A percentile compares a stretch with the other conserved stretches of the same genome.
Evolutionary conservation across 1,140 invertebrate species (phyloP).

Genomic region (Arctopsyche grandis): DNA sequence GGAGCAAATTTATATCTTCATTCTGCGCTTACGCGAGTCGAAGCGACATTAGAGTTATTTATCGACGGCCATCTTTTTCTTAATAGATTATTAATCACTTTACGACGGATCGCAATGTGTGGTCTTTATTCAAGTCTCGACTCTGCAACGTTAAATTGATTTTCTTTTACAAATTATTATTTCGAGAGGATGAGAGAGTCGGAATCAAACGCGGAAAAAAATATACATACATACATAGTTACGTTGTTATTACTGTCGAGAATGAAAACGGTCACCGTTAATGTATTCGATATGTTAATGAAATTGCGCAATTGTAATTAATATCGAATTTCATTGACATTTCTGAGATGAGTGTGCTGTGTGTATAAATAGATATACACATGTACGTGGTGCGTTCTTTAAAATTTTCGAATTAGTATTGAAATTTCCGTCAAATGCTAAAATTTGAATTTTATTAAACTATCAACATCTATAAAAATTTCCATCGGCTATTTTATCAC

Average conservation of each 20-base stretch:
- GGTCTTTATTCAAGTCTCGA: neutral
- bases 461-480: too few relatives aligned
- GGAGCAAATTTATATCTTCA: neutral
- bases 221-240: neutral
- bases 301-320: constrained; percentile 4
- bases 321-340: neutral
- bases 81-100: constrained; percentile 29
- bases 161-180: constrained; percentile 11
- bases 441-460: too few relatives aligned
- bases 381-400: too few relatives aligned
- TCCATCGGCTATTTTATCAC: too few relatives aligned
- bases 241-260: neutral
- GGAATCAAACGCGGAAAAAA: neutral
- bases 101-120: constrained; percentile 30
- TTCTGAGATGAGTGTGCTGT: neutral
- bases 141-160: constrained; percentile 20
- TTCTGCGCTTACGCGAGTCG: neutral
- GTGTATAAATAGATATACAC: too few relatives aligned
- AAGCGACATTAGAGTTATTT: constrained; percentile 13
- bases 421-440: too few relatives aligned
- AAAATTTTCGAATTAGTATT: too few relatives aligned
- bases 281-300: neutral
- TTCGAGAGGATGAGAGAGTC: neutral
- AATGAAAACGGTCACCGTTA: neutral
- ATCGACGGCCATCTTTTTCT: neutral